Evolutionary conservation across 2,113 vertebrate genomes (phyloP).

Genomic region (Alligator sinensis): DNA sequence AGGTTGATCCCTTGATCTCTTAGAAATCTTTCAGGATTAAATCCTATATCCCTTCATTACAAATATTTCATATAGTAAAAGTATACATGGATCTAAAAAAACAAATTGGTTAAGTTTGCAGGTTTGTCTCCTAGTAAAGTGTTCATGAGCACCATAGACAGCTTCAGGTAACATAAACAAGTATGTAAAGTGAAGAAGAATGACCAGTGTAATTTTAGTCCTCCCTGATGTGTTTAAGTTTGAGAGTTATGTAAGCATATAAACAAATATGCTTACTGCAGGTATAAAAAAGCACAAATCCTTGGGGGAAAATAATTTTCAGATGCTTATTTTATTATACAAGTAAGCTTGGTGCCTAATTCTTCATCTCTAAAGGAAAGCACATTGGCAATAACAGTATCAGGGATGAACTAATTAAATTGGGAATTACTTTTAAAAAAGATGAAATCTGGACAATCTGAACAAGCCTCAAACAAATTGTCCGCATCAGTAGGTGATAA

Average conservation of each 20-base stretch:
- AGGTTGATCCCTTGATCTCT: background rate
- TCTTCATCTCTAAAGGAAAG: background rate
- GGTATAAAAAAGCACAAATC: background rate
- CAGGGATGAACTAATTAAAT: background rate
- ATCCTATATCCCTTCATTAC: background rate
- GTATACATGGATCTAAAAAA: background rate
- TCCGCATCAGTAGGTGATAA: no score
- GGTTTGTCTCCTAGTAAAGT: slow-evolving; percentile 2
- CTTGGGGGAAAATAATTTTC: background rate
- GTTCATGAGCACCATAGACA: background rate
- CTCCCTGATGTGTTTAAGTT: background rate
- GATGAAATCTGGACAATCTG: background rate
- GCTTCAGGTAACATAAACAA: background rate
- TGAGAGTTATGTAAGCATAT: background rate
- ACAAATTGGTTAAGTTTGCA: background rate
- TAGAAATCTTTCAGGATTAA: background rate
- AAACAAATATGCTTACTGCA: background rate
- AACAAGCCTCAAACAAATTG: no score
- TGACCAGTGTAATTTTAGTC: background rate
- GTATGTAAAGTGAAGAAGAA: slow-evolving; percentile 2
- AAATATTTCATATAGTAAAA: background rate
- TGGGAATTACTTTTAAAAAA: background rate
- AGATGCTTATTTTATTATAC: background rate
- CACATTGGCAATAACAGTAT: background rate
- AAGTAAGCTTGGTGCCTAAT: background rate